Evolutionary conservation across 2,113 vertebrate species (phyloP), one percentile per base, ranked within the genome.

Genomic region (Tragelaphus strepsiceros): DNA sequence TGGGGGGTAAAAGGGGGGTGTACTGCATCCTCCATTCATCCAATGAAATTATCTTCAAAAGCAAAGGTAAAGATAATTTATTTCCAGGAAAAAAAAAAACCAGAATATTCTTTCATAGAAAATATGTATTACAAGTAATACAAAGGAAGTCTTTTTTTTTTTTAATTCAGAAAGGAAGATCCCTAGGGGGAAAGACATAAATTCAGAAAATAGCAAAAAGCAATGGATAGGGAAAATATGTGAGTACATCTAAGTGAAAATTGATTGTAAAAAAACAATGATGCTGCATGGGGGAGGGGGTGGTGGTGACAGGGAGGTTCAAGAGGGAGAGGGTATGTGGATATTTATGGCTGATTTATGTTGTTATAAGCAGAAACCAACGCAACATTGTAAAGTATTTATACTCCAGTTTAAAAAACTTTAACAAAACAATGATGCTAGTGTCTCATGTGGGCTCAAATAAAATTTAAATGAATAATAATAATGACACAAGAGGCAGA

Each of bases 171-270:
- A 62, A 88, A 32, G 14, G 67, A 89, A 86, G 28, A 86, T 71
- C 9, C 15, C 71, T 74, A 53, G 39, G 14, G 24, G 13, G 54
- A 86, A 35, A 61, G 4, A 77, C 5, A 90, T 35, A 53, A 86
- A 71, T 39, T 86, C 54, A 77, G 81, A n/a, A 93, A 88, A n/a
- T 13, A 59, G 87, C 58, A 22, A 97, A 95, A 90, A n/a, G 5
- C 39, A 59, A 83, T 16, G 7, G 22, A 22, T 24, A 58, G 6
- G 46, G 35, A 17, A 61, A 80, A 80, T 53, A 24, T 32, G 39
- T 56, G 12, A 54, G 6, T 24, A 80, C 83, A 78, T 24, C 28
- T 83, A 88, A 84, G 19, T 35, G 24, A 62, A 54, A 17, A 84
- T 0, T 46, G 58, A 91, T 35, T 92, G 39, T 85, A 88, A 35